A percentile compares a stretch with the other conserved stretches of the same genome.
Conservation (phyloP, 2,797 vertebrate genomes). For the Cyprinodon diabolis region DNA sequence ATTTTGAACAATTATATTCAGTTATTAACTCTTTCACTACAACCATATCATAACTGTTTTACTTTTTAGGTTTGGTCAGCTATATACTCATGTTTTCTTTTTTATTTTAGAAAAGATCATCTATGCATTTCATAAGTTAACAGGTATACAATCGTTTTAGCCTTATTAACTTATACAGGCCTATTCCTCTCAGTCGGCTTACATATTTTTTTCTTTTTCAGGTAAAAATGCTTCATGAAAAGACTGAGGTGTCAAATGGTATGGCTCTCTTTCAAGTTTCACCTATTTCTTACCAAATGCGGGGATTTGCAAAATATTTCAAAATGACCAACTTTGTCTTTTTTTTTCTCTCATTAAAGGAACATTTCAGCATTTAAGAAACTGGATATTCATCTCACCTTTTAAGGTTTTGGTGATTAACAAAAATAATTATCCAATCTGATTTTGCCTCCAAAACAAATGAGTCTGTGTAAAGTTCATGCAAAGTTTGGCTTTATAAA, state of each 20-base stretch:
- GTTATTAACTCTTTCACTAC: background rate
- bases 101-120: background rate
- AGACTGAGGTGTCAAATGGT: background rate
- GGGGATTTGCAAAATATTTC: background rate
- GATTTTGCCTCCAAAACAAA: background rate
- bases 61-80: background rate
- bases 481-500: background rate
- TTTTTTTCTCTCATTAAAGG: background rate
- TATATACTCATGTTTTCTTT: background rate
- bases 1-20: background rate
- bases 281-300: background rate
- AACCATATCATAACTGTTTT: background rate
- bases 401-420: background rate
- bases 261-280: background rate
- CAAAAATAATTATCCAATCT: background rate
- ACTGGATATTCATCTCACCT: too few relatives aligned
- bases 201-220: conserved; percentile 6
- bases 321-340: background rate
- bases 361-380: background rate
- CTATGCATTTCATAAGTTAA: rapidly evolving
- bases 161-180: background rate
- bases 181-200: background rate
- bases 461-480: background rate
- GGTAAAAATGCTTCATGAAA: background rate
- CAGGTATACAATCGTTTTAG: background rate